Evolutionary conservation across 37 sponge, comb jelly and placozoan genomes (phyloP).

Genomic region (Aphrocallistes beatrix): DNA sequence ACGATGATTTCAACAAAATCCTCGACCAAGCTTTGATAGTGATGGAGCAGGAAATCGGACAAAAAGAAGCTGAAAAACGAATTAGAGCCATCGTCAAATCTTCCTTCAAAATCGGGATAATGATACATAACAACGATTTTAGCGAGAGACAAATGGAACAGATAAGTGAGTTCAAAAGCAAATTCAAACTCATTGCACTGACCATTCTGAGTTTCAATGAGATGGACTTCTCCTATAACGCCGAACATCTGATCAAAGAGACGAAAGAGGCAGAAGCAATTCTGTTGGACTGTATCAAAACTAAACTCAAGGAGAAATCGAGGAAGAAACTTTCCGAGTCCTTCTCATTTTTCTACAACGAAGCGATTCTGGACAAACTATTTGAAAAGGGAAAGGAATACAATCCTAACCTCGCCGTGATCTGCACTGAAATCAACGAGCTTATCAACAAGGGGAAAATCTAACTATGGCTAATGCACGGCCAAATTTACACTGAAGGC

Average conservation of each 20-base stretch:
- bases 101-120: constrained; percentile 7
- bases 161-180: background rate
- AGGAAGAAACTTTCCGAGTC: background rate
- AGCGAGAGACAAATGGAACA: constrained; percentile 1
- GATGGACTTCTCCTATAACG: background rate
- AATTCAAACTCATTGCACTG: background rate
- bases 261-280: background rate
- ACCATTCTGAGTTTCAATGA: background rate
- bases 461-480: too few species aligned
- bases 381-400: background rate
- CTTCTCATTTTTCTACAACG: background rate
- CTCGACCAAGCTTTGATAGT: background rate
- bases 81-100: background rate
- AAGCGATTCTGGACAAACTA: background rate
- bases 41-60: background rate
- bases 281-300: background rate
- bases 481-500: too few species aligned
- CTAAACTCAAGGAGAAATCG: background rate
- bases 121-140: background rate
- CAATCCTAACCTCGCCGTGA: background rate
- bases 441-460: background rate
- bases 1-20: background rate
- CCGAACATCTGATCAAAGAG: background rate
- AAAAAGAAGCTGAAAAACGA: background rate
- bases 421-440: background rate